phyloP scores from a whole-genome alignment of 2,797 vertebrate species.

The Rhinoraja longicauda region DNA sequence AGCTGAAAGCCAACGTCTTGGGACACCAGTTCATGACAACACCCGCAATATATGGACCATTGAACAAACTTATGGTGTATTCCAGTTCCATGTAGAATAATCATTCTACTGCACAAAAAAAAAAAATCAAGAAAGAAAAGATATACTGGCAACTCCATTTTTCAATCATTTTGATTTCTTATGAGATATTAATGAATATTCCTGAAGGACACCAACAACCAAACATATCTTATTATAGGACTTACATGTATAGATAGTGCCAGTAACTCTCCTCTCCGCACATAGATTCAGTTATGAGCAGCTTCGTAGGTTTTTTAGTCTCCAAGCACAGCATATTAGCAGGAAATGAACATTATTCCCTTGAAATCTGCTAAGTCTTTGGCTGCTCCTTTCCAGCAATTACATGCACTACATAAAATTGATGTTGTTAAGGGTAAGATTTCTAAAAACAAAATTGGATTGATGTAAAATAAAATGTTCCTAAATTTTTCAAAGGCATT shows the following conservation, averaged over 20 bases:
- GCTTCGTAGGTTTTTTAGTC: conserved; percentile 33
- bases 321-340: conserved; percentile 37
- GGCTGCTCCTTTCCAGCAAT: conserved; percentile 37
- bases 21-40: conserved; percentile 33
- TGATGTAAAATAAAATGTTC: conserved; percentile 1
- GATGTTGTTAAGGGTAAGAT: conserved; percentile 23
- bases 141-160: conserved; percentile 35
- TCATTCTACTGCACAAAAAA: conserved; percentile 14
- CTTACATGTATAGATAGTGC: conserved; percentile 39
- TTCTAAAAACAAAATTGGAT: conserved; percentile 32
- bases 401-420: conserved; percentile 38
- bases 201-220: conserved; percentile 38
- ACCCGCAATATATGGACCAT: conserved; percentile 31
- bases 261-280: conserved; percentile 34
- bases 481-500: background rate
- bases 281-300: conserved; percentile 37
- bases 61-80: conserved; percentile 32
- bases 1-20: conserved; percentile 30
- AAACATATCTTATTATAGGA: conserved; percentile 38
- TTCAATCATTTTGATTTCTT: conserved; percentile 39
- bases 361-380: conserved; percentile 39
- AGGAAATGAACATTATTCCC: conserved; percentile 39
- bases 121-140: conserved; percentile 25
- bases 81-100: conserved; percentile 13
- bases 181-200: conserved; percentile 39